Evolutionary conservation across 53 echinoderm and acorn worm species (phyloP), one percentile per base, ranked within the genome.

Genomic region (Echinarachnius parma): DNA sequence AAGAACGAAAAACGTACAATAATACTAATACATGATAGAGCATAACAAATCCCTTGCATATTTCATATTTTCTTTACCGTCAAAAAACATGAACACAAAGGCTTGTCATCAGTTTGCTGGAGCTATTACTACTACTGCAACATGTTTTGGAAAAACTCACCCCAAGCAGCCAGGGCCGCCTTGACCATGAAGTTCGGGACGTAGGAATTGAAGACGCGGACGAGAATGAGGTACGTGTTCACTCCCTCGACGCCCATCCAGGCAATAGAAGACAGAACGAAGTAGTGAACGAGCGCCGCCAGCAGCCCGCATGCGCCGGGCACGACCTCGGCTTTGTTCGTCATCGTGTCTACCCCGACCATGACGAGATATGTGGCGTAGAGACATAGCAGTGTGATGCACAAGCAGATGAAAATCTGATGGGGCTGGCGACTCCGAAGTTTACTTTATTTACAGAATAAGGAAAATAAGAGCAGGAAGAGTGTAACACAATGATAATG

Each of bases 231-330:
- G 34, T 68, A 68, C 21, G 50, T 68, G 21, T 68, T 68, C 13
- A 28, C 31, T 32, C 68, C 68, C 36, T 68, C 68, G 3, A 68
- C 68, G 15, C 68, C 68, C 68, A 68, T 68, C 68, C 68, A 68
- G 1, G 68, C 31, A 5, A 68, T 68, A 21, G 68, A 68, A 4
- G 53, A 68, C 9, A 68, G 32, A 0, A 52, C 34, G 34, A 68
- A 68, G 68, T 32, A 68, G 22, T 68, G 68, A 2, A 68, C 48
- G 22, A 68, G 68, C 15, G 21, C 52, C 13, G 68, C 68, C 1
- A 68, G 22, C 8, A 52, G 21, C 2, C 68, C 34, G 15, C 68
- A 68, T 14, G 52, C 68, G 3, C 33, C 53, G 0, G 52, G 8
- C 18, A 19, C 19, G 15, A 52, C 53, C 13, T 22, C 34, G 0